phyloP scores from a whole-genome alignment of 2,113 vertebrate genomes.

The Takifugu flavidus region DNA sequence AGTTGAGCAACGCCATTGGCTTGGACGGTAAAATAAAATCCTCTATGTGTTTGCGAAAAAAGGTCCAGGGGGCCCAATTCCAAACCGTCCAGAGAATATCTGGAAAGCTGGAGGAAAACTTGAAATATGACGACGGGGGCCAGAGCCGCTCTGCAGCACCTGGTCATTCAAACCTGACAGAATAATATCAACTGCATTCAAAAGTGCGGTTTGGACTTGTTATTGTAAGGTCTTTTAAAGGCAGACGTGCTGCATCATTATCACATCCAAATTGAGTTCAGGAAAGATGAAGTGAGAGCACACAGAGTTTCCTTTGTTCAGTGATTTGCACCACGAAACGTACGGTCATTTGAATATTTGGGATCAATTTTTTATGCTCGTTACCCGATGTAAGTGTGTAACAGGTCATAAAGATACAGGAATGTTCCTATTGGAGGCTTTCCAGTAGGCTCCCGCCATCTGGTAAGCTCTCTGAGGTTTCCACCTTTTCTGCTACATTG shows the following conservation, averaged over 20 bases:
- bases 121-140: slow-evolving; percentile 27
- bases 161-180: slow-evolving; percentile 28
- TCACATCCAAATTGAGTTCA: slow-evolving; percentile 15
- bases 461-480: slow-evolving; percentile 60
- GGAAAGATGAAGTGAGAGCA: slow-evolving; percentile 28
- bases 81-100: slow-evolving; percentile 43
- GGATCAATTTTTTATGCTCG: slow-evolving; percentile 49
- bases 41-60: slow-evolving; percentile 47
- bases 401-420: slow-evolving; percentile 75
- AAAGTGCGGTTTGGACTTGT: slow-evolving; percentile 15
- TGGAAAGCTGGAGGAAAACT: slow-evolving; percentile 40
- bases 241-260: slow-evolving; percentile 1
- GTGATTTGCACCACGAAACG: slow-evolving; percentile 15
- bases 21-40: slow-evolving; percentile 50
- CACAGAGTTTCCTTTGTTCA: slow-evolving; percentile 5
- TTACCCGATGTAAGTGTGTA: slow-evolving; percentile 46
- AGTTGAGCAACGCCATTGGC: slow-evolving; percentile 55
- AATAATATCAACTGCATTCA: slow-evolving; percentile 25
- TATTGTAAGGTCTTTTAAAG: slow-evolving; percentile 16
- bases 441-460: slow-evolving; percentile 64
- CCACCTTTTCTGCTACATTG: slow-evolving; percentile 68
- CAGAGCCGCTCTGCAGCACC: slow-evolving; percentile 46
- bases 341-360: slow-evolving; percentile 44
- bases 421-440: slow-evolving; percentile 72
- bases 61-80: slow-evolving; percentile 51